A percentile compares a stretch with the other conserved stretches of the same genome.
Conservation (phyloP, 2,888 invertebrate species). For the Leptura quadrifasciata region DNA sequence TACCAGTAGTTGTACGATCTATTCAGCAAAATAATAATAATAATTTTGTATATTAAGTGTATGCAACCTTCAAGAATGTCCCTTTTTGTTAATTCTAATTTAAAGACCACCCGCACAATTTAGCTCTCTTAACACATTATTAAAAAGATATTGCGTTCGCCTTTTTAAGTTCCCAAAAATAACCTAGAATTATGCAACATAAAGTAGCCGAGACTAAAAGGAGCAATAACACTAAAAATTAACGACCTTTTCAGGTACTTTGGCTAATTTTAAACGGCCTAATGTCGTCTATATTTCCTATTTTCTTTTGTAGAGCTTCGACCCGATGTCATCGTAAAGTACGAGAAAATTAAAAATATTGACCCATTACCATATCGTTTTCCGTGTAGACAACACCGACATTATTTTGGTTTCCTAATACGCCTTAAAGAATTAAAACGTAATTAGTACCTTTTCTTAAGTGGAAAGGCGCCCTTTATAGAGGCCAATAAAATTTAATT, state of each 20-base stretch:
- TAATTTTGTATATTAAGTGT: too few species aligned
- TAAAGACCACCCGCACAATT: constrained; percentile 14
- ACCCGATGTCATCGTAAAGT: constrained; percentile 56
- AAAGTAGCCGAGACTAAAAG: constrained; percentile 41
- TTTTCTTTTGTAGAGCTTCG: constrained; percentile 46
- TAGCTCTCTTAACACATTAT: not conserved
- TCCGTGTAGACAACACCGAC: constrained; percentile 40
- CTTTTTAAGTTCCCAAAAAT: not conserved
- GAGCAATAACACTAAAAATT: constrained; percentile 59
- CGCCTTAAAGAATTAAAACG: constrained; percentile 38
- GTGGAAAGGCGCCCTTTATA: constrained; percentile 32
- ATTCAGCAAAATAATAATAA: too few species aligned
- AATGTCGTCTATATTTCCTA: constrained; percentile 40
- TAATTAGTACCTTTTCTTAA: constrained; percentile 41
- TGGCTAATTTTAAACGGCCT: constrained; percentile 55
- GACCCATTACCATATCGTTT: constrained; percentile 41
- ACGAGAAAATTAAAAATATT: constrained; percentile 44
- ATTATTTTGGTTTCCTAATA: constrained; percentile 50
- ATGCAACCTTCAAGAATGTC: too few species aligned
- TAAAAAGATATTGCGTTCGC: not conserved
- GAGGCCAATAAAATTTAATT: constrained; percentile 44
- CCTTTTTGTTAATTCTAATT: too few species aligned
- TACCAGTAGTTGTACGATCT: too few species aligned
- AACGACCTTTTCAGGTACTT: constrained; percentile 58
- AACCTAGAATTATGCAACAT: constrained; percentile 46